phyloP scores from a whole-genome alignment of 2,888 invertebrate species.

The Autographa gamma region DNA sequence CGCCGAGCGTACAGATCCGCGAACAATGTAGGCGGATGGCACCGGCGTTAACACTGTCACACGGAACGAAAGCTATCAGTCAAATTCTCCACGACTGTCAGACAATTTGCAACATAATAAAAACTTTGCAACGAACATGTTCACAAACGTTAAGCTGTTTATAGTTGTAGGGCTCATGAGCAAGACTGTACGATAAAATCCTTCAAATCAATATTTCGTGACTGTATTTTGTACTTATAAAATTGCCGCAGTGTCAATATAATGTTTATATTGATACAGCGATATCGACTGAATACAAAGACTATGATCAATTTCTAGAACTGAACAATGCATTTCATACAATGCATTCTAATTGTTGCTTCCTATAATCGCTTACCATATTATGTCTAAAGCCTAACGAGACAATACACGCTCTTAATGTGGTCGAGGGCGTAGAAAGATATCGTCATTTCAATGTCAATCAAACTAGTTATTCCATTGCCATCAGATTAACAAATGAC shows the following conservation, averaged over 20 bases:
- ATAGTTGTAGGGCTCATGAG: slow-evolving; percentile 15
- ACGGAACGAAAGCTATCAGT: slow-evolving; percentile 82
- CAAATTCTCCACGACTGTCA: slow-evolving; percentile 84
- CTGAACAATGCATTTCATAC: slow-evolving; percentile 41
- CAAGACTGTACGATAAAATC: background rate
- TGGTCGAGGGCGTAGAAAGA: slow-evolving; percentile 48
- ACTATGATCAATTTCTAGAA: slow-evolving; percentile 36
- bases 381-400: slow-evolving; percentile 28
- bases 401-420: slow-evolving; percentile 29
- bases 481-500: slow-evolving; percentile 15
- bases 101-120: slow-evolving; percentile 79
- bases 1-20: slow-evolving; percentile 57
- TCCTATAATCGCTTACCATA: slow-evolving; percentile 25
- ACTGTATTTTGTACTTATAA: background rate
- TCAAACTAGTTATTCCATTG: slow-evolving; percentile 34
- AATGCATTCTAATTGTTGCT: slow-evolving; percentile 35
- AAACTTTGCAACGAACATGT: slow-evolving; percentile 52
- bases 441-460: slow-evolving; percentile 36
- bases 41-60: slow-evolving; percentile 68
- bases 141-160: slow-evolving; percentile 28
- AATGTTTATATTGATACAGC: too few species aligned
- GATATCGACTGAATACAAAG: slow-evolving; percentile 15
- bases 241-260: background rate
- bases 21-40: slow-evolving; percentile 65
- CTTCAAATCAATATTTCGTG: background rate